Evolutionary conservation across 2,113 vertebrate species (phyloP).

Genomic region (Mirounga angustirostris): DNA sequence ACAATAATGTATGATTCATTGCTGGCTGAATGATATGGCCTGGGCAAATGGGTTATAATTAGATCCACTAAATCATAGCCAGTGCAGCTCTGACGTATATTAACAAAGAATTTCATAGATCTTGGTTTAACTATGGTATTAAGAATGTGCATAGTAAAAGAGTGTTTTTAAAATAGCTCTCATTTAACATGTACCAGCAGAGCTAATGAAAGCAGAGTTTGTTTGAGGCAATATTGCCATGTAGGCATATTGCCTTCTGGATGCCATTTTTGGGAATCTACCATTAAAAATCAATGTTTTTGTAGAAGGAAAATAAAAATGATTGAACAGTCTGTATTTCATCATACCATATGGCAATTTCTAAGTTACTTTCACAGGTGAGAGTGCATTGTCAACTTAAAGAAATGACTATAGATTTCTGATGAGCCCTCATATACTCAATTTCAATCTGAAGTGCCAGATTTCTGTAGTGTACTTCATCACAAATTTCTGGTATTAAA

Average conservation of each 20-base stretch:
- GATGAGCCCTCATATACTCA: not conserved
- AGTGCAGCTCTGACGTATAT: not conserved
- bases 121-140: conserved; percentile 3
- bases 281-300: conserved; percentile 40
- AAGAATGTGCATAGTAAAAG: conserved; percentile 19
- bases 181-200: not conserved
- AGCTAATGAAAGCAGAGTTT: not conserved
- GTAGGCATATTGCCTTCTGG: not conserved
- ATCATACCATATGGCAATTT: conserved; percentile 21
- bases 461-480: conserved; percentile 2
- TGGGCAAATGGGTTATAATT: conserved; percentile 24
- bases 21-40: not conserved
- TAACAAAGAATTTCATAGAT: conserved; percentile 35
- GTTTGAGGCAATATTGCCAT: not conserved
- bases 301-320: not conserved
- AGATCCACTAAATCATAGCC: not conserved
- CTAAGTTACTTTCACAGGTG: conserved; percentile 34
- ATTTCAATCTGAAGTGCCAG: conserved; percentile 12
- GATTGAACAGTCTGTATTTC: conserved; percentile 29
- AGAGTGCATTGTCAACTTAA: conserved; percentile 32
- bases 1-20: not conserved
- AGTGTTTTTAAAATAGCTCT: not conserved
- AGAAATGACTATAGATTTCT: conserved; percentile 24
- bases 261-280: conserved; percentile 39
- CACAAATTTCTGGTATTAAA: conserved; percentile 28